Conservation (phyloP, 2,113 vertebrate genomes). For the Heterotis niloticus region DNA sequence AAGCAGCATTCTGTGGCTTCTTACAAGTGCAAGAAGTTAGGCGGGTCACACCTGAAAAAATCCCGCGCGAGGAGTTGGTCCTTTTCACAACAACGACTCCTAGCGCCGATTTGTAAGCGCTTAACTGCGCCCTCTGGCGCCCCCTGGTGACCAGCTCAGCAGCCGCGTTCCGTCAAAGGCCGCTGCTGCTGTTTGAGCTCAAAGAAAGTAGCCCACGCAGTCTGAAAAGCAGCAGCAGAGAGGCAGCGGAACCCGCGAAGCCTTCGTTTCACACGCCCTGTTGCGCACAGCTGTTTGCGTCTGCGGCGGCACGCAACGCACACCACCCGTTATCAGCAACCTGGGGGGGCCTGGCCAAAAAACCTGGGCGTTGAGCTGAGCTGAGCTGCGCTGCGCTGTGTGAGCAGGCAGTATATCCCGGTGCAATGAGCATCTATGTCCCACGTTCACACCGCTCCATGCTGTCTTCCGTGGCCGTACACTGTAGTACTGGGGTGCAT, state of each 20-base stretch:
- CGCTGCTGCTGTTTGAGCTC: background rate
- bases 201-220: background rate
- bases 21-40: conserved; percentile 5
- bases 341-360: conserved; percentile 2
- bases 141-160: background rate
- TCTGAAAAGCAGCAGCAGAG: background rate
- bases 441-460: too few species aligned
- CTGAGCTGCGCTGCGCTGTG: background rate
- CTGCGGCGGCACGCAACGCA: conserved; percentile 9
- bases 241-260: background rate
- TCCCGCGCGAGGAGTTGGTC: conserved; percentile 24
- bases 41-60: background rate
- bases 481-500: too few species aligned
- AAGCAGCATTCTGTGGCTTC: background rate
- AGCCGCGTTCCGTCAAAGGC: background rate
- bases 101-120: conserved; percentile 31
- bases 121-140: background rate
- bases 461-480: too few species aligned
- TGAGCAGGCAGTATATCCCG: background rate
- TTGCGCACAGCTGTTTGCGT: background rate
- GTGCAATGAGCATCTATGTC: background rate
- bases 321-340: conserved; percentile 15
- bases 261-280: conserved; percentile 1
- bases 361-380: conserved; percentile 9
- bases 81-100: conserved; percentile 45